Conservation (phyloP, 2,113 vertebrate genomes). For the Eudyptes chrysolophus region DNA sequence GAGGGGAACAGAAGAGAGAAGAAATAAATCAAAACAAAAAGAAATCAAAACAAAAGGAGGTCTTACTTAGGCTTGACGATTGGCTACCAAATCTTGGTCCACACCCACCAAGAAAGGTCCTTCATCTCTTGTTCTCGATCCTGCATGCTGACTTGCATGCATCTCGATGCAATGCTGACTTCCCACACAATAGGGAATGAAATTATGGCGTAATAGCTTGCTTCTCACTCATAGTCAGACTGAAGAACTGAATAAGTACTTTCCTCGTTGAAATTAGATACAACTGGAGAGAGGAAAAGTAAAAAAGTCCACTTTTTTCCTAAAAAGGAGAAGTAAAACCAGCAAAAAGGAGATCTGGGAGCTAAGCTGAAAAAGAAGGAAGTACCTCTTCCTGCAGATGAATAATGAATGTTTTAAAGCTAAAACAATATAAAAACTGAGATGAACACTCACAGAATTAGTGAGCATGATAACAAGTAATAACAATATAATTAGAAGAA, state of each 20-base stretch:
- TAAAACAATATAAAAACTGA: neutral
- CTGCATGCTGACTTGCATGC: neutral
- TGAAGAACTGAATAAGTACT: neutral
- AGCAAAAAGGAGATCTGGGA: conserved; percentile 50
- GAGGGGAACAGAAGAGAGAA: neutral
- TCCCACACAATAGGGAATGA: conserved; percentile 13
- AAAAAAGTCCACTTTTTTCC: neutral
- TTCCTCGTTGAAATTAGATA: neutral
- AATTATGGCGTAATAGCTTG: neutral
- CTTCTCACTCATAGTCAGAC: neutral
- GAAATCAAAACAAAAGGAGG: neutral
- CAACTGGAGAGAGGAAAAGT: neutral
- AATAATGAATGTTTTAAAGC: neutral
- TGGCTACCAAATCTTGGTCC: neutral
- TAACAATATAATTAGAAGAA: neutral
- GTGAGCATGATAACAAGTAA: neutral
- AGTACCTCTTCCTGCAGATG: conserved; percentile 8
- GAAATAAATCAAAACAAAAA: neutral
- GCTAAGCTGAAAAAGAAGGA: conserved; percentile 50
- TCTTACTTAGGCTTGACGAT: neutral
- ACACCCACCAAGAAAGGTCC: neutral
- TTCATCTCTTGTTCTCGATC: neutral
- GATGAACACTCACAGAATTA: neutral
- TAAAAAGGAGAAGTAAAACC: conserved; percentile 67
- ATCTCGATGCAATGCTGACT: neutral